Percentiles rank a stretch among this genome's conserved stretches.
phyloP scores from a whole-genome alignment of 2,113 vertebrate genomes.

The Suricata suricatta region DNA sequence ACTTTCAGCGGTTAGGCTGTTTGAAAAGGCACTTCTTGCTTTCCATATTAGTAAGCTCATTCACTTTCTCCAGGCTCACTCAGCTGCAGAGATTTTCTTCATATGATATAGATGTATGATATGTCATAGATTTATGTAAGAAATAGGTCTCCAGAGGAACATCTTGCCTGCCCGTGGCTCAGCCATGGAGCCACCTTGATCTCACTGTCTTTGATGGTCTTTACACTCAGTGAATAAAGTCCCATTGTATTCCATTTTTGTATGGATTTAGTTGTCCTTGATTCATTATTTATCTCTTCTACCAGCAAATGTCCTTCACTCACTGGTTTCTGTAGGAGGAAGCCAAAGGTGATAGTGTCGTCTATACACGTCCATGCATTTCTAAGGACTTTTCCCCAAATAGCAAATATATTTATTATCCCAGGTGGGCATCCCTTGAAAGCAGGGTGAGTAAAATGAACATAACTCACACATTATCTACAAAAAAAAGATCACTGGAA shows the following conservation, averaged over 20 bases:
- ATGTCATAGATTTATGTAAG: background rate
- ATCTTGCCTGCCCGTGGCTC: background rate
- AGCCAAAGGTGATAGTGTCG: background rate
- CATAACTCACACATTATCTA: background rate
- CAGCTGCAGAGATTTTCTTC: background rate
- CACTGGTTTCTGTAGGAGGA: background rate
- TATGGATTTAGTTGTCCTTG: background rate
- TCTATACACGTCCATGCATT: background rate
- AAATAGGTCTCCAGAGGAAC: background rate
- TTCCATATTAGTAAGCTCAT: background rate
- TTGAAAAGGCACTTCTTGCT: background rate
- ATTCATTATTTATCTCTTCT: background rate
- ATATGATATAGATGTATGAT: background rate
- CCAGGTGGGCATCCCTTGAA: background rate
- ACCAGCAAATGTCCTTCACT: background rate
- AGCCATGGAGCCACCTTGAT: background rate
- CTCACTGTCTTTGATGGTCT: background rate
- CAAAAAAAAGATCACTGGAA: background rate
- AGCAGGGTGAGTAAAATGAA: background rate
- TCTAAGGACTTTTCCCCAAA: background rate
- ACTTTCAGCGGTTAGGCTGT: background rate
- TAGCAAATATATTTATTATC: background rate
- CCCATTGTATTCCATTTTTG: background rate
- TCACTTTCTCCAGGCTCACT: background rate
- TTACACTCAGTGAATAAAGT: background rate